These are phyloP conservation scores for Erannis defoliaria DNA, from an alignment of 2,888 invertebrate species.

Conservation along the genomic window DNA sequence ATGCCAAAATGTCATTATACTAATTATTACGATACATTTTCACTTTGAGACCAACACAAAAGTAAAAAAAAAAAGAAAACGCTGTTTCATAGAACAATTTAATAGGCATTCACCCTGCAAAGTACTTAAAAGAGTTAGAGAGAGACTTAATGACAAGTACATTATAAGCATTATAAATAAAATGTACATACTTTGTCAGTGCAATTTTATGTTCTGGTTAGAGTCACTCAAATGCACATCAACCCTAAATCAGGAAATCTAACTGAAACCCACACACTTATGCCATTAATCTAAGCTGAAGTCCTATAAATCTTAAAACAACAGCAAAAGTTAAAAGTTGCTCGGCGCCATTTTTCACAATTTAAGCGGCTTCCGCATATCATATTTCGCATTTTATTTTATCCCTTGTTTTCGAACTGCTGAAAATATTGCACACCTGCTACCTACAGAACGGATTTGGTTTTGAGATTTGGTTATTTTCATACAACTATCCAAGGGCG, in stretches of 20 bases:
- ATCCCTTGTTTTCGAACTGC: slow-evolving; percentile 42
- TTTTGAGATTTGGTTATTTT: background rate
- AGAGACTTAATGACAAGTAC: no score
- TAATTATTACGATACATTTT: no score
- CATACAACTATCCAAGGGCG: no score
- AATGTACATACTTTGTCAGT: no score
- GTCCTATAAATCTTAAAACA: slow-evolving; percentile 24
- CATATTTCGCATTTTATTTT: slow-evolving; percentile 44
- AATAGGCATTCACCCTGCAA: no score
- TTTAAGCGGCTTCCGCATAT: slow-evolving; percentile 46
- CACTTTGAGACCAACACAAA: no score
- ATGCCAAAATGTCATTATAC: no score
- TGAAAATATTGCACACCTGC: slow-evolving; percentile 62
- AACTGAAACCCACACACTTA: no score
- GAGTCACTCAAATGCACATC: background rate
- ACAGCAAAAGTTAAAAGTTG: slow-evolving; percentile 27
- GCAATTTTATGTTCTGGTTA: background rate
- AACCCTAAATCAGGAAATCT: slow-evolving; percentile 41
- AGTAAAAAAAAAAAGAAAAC: no score
- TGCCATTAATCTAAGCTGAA: background rate
- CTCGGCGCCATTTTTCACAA: slow-evolving; percentile 48
- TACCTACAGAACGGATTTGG: slow-evolving; percentile 19
- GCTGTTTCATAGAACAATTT: no score
- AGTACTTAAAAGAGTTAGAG: no score
- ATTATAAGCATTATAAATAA: no score